phyloP scores from a whole-genome alignment of 2,113 vertebrate genomes.

The Ammospiza caudacuta region DNA sequence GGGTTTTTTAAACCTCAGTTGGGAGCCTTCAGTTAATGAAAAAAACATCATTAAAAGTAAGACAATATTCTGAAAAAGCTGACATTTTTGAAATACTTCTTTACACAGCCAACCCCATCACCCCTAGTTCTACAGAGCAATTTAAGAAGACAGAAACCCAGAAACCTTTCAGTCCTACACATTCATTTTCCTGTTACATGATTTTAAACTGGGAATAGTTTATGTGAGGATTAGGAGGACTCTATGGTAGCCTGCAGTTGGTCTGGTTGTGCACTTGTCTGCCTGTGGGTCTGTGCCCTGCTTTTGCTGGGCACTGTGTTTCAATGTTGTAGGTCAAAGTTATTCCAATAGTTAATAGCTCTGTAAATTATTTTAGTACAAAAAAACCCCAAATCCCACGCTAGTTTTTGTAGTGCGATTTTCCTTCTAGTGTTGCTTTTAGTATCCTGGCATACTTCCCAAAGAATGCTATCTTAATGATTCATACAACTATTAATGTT shows the following conservation, averaged over 20 bases:
- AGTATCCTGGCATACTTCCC: background rate
- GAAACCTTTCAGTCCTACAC: background rate
- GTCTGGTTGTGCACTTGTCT: background rate
- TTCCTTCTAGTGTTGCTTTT: background rate
- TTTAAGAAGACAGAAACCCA: background rate
- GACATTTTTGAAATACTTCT: background rate
- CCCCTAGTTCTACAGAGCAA: background rate
- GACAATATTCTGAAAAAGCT: background rate
- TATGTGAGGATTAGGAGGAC: background rate
- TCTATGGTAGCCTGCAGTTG: rapidly evolving
- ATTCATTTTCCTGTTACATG: background rate
- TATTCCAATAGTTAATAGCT: background rate
- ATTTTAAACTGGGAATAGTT: background rate
- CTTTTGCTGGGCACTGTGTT: background rate
- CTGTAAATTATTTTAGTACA: background rate
- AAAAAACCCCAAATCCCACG: rapidly evolving
- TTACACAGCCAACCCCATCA: background rate
- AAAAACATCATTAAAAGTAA: background rate
- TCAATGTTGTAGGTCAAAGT: background rate
- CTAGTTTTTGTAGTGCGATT: background rate
- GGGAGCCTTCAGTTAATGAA: background rate
- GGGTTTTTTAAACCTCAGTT: background rate
- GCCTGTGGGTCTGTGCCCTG: background rate
- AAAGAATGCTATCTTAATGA: background rate
- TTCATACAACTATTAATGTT: background rate